Evolutionary conservation across 2,888 invertebrate genomes (phyloP).

Genomic region (Sinohyriopsis cumingii): DNA sequence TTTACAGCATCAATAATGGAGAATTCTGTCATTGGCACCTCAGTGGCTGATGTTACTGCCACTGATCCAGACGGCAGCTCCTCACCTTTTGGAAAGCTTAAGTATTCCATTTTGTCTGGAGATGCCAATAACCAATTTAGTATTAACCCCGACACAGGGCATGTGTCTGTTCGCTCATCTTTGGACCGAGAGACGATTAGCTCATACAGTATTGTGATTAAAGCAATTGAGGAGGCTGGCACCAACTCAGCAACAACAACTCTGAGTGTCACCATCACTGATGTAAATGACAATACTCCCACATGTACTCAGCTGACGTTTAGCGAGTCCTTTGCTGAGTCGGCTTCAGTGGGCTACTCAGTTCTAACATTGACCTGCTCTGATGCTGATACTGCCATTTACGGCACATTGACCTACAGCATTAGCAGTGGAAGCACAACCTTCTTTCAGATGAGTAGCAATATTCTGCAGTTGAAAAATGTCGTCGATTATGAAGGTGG

Average conservation of each 20-base stretch:
- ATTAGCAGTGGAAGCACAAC: slow-evolving; percentile 40
- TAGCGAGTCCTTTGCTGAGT: slow-evolving; percentile 36
- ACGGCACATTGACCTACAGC: slow-evolving; percentile 31
- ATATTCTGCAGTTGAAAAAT: slow-evolving; percentile 27
- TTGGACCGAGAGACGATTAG: slow-evolving; percentile 55
- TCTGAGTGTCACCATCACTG: slow-evolving; percentile 29
- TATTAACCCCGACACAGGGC: slow-evolving; percentile 44
- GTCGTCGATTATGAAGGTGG: slow-evolving; percentile 54
- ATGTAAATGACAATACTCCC: slow-evolving; percentile 46
- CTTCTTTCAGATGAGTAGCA: slow-evolving; percentile 35
- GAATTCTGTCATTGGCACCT: slow-evolving; percentile 19
- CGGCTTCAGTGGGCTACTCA: slow-evolving; percentile 18
- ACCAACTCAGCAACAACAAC: slow-evolving; percentile 34
- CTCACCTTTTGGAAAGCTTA: slow-evolving; percentile 38
- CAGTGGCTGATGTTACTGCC: slow-evolving; percentile 42
- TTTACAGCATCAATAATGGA: slow-evolving; percentile 34
- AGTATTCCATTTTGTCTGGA: slow-evolving; percentile 45
- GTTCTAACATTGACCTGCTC: slow-evolving; percentile 39
- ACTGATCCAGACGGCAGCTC: slow-evolving; percentile 44
- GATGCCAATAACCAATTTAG: slow-evolving; percentile 43
- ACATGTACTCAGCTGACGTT: slow-evolving; percentile 35
- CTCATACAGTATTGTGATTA: slow-evolving; percentile 42
- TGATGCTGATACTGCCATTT: slow-evolving; percentile 39
- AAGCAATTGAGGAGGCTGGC: slow-evolving; percentile 37
- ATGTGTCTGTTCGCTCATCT: slow-evolving; percentile 39